Base-by-base conservation (phyloP, 1,140 invertebrate genomes). In the Drosophila asahinai region DNA sequence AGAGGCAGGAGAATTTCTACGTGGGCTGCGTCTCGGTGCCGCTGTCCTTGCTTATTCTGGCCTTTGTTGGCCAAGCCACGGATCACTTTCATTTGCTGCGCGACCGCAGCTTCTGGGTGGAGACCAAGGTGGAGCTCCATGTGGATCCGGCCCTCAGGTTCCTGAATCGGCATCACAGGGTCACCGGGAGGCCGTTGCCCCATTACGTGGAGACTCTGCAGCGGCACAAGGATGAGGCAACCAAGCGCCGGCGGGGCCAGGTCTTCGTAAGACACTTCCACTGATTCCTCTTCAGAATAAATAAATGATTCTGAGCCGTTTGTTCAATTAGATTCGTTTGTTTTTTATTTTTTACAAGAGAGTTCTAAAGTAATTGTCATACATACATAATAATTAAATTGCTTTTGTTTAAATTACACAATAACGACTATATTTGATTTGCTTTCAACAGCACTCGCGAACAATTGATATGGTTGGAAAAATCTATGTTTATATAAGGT, bases 341-440 rank as follows among this genome's bases (percentile, higher is more conserved):
- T 54, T 62, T 68, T 83, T 83, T 59, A 47, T 83, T 86, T 86
- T 86, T 66, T 87, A 86, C 83, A 87, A 67, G 61, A 76, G 74
- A 87, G 79, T 76, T 80, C 71, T 83, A 83, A 86, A 86, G 76
- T 86, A 82, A 62, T 73, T 72, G 54, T 80, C 76, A 59, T 79
- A 80, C 51, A 60, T 62, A 79, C 51, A 60, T 62, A 79, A 86
- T 84, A 84, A 81, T 77, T 77, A 81, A 81, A 58, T 82, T 86
- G 71, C 47, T 79, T 86, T 62, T 58, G 67, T 82, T 87, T 87
- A 87, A 86, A 87, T 86, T 86, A 87, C 76, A 90, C 84, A 90
- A 86, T 91, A 90, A 90, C 86, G 82, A 90, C 86, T 90, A 90
- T 90, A 80, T 86, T 90, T 91, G 82, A 90, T 91, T 82, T 86